Percentiles rank a stretch among this genome's conserved stretches.
phyloP scores from a whole-genome alignment of 2,888 invertebrate species.

The Drosophila tanythrix region DNA sequence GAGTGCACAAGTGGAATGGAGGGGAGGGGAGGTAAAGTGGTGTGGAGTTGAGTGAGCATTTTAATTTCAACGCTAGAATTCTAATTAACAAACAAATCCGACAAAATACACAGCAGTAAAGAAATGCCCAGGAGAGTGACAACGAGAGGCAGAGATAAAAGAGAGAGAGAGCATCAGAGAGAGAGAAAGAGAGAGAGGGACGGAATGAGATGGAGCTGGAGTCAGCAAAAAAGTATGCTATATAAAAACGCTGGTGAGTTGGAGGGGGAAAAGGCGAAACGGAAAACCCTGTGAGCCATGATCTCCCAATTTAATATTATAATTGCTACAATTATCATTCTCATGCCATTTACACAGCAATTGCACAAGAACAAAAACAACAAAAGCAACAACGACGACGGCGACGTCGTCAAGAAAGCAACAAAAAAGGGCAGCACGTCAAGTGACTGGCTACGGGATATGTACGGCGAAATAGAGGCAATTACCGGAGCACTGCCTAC shows the following conservation, averaged over 20 bases:
- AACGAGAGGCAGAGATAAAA: constrained; percentile 25
- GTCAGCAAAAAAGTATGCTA: constrained; percentile 70
- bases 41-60: constrained; percentile 58
- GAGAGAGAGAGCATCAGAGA: constrained; percentile 11
- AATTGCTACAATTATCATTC: constrained; percentile 85
- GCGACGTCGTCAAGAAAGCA: constrained; percentile 42
- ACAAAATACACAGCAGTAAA: constrained; percentile 70
- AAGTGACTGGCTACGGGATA: constrained; percentile 58
- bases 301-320: constrained; percentile 85
- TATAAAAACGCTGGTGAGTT: constrained; percentile 45
- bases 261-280: constrained; percentile 11
- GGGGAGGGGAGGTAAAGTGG: neutral
- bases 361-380: constrained; percentile 68
- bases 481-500: constrained; percentile 66
- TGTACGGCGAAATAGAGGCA: constrained; percentile 76
- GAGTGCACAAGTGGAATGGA: neutral
- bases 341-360: constrained; percentile 82
- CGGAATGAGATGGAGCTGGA: constrained; percentile 14
- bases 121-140: constrained; percentile 43
- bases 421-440: constrained; percentile 58
- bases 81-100: constrained; percentile 85
- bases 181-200: constrained; percentile 14
- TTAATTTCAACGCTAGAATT: constrained; percentile 83
- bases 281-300: constrained; percentile 83
- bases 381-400: constrained; percentile 1